phyloP scores from a whole-genome alignment of 1,140 invertebrate genomes.

The Zaprionus taronus region DNA sequence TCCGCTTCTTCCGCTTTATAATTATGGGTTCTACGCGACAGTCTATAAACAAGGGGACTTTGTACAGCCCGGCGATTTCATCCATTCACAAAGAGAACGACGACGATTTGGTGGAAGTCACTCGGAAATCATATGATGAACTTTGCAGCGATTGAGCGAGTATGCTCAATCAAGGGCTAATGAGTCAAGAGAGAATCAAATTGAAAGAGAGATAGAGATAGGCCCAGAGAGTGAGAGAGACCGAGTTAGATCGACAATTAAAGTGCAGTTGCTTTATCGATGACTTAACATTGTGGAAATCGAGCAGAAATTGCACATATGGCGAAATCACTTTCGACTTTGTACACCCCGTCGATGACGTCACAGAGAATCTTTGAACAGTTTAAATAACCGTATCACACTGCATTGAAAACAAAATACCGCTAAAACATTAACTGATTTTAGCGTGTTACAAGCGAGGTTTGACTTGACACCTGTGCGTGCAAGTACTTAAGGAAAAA shows the following conservation, averaged over 20 bases:
- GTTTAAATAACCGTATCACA: conserved; percentile 1
- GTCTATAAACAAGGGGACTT: conserved; percentile 12
- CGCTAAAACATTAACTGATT: background rate
- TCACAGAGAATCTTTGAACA: conserved; percentile 29
- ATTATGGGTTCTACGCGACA: background rate
- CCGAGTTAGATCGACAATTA: background rate
- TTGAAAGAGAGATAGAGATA: background rate
- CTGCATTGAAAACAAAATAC: background rate
- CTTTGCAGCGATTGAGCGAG: conserved; percentile 20
- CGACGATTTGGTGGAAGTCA: background rate
- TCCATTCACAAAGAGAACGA: conserved; percentile 36
- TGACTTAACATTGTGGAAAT: conserved; percentile 32
- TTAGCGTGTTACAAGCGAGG: background rate
- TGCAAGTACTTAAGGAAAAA: conserved; percentile 14
- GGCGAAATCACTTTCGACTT: conserved; percentile 26
- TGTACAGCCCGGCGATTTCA: conserved; percentile 19
- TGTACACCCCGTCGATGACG: conserved; percentile 24
- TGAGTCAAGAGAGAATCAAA: conserved; percentile 13
- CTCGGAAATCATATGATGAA: conserved; percentile 30
- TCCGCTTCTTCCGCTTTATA: conserved; percentile 19
- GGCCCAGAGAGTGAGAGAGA: background rate
- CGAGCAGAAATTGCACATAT: conserved; percentile 9
- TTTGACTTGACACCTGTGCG: conserved; percentile 8
- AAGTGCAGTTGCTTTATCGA: conserved; percentile 6
- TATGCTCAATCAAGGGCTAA: conserved; percentile 27